Evolutionary conservation across 2,888 invertebrate genomes (phyloP).

Genomic region (Drosophila nr. perissopoda): DNA sequence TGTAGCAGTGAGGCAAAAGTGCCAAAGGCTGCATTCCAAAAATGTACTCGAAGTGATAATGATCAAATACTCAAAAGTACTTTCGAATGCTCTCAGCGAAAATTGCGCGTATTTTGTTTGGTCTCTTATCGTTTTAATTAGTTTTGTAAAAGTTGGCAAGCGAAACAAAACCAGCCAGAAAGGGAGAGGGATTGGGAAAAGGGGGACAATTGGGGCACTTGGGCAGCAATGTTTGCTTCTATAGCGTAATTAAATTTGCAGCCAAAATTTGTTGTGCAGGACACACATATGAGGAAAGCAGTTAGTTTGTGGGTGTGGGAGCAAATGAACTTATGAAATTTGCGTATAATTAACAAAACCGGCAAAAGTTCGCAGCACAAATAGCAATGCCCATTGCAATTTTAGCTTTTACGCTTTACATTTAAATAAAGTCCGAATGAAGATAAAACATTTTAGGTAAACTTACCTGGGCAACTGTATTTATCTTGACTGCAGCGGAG

Average conservation of each 20-base stretch:
- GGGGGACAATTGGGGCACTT: not conserved
- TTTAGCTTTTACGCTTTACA: slow-evolving; percentile 57
- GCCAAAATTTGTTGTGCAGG: slow-evolving; percentile 42
- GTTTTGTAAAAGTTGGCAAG: slow-evolving; percentile 69
- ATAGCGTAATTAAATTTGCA: slow-evolving; percentile 41
- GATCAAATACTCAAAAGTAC: slow-evolving; percentile 43
- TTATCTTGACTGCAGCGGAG: slow-evolving; percentile 41
- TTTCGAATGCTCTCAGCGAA: slow-evolving; percentile 23
- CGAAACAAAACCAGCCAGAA: slow-evolving; percentile 45
- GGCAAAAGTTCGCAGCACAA: slow-evolving; percentile 24
- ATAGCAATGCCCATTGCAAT: slow-evolving; percentile 48
- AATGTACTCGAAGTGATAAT: slow-evolving; percentile 42
- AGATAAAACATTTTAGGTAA: slow-evolving; percentile 14
- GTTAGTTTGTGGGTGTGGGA: not conserved
- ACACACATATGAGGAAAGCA: slow-evolving; percentile 31
- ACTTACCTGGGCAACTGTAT: slow-evolving; percentile 26
- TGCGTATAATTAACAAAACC: slow-evolving; percentile 31
- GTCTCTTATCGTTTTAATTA: slow-evolving; percentile 73
- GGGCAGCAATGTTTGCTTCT: slow-evolving; percentile 38
- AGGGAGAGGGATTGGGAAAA: not conserved
- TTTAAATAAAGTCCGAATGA: slow-evolving; percentile 66
- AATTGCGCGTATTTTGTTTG: slow-evolving; percentile 21
- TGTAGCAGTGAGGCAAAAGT: not conserved
- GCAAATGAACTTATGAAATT: slow-evolving; percentile 47
- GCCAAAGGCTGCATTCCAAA: slow-evolving; percentile 29